These are phyloP conservation scores for Lycaon pictus DNA, from an alignment of 2,113 vertebrate genomes.

Conservation along the genomic window DNA sequence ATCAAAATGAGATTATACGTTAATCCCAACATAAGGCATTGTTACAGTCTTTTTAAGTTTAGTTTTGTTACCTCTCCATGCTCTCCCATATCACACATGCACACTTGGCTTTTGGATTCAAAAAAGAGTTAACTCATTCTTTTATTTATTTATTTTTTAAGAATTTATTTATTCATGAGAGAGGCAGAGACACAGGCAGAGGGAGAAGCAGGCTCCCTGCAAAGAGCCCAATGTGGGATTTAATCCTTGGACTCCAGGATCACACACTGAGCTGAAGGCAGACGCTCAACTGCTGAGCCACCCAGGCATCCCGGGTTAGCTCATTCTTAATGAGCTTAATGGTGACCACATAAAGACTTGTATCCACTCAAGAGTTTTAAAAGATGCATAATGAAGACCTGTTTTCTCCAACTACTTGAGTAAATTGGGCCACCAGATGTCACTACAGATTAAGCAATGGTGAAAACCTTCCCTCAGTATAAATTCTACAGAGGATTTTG, in stretches of 20 bases:
- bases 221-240: no score
- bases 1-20: background rate
- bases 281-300: no score
- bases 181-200: no score
- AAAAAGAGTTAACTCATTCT: background rate
- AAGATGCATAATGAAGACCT: background rate
- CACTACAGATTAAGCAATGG: conserved; percentile 89
- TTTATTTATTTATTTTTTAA: background rate
- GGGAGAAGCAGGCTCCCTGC: no score
- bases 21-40: background rate
- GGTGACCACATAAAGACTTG: background rate
- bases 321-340: background rate
- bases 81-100: background rate
- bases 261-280: no score
- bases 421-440: conserved; percentile 89
- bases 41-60: background rate
- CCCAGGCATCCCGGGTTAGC: no score
- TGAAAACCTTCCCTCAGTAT: background rate
- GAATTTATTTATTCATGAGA: no score
- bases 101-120: background rate
- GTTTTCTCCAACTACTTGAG: conserved; percentile 41
- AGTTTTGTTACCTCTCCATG: background rate
- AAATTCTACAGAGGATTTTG: conserved; percentile 31
- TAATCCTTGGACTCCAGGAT: no score
- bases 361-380: background rate